Base-by-base conservation (phyloP, 2,797 vertebrate genomes). In the Gila robusta region DNA sequence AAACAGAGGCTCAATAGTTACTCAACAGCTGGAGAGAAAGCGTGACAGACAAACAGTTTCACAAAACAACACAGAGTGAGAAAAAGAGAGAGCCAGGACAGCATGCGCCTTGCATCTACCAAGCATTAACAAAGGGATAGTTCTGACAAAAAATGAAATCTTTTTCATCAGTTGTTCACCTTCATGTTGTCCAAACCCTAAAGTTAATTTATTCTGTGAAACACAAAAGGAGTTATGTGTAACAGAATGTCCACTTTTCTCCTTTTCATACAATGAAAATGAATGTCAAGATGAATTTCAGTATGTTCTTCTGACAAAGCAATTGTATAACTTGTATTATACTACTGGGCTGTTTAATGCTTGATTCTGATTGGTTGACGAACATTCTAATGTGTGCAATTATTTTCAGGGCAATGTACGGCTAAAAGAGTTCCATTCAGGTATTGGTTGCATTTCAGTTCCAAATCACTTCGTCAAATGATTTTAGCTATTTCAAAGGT, bases 11-110 rank as follows among this genome's bases (percentile, higher is more conserved):
- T 67, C 28, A 37, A n/a, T 32, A 84, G 37, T 77, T 26, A 28
- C 73, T 84, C 49, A 82, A 56, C 80, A 78, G 73, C 74, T 86
- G 79, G 66, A 83, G 64, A 64, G 66, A 86, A 19, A 86, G 35
- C 4, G 26, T 66, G 56, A 82, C 44, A 67, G n/a, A 76, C 28
- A 72, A 81, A 49, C 12, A 76, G 16, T 76, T 35, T 54, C 47
- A 82, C 56, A 32, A 67, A 41, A 67, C 21, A 64, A 39, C 78
- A 76, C 19, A n/a, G 19, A 76, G 49, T 52, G 49, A 72, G n/a
- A 72, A 82, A 23, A 59, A 64, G 7, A 72, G 32, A 35, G 4
- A 72, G 69, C 17, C 11, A 23, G 37, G 1, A 41, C 69, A 62
- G 37, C 52, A 32, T 81, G 21, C 0, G 12, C 21, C 66, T 44